Conservation (phyloP, 1,140 invertebrate genomes). For the Samia ricini region DNA sequence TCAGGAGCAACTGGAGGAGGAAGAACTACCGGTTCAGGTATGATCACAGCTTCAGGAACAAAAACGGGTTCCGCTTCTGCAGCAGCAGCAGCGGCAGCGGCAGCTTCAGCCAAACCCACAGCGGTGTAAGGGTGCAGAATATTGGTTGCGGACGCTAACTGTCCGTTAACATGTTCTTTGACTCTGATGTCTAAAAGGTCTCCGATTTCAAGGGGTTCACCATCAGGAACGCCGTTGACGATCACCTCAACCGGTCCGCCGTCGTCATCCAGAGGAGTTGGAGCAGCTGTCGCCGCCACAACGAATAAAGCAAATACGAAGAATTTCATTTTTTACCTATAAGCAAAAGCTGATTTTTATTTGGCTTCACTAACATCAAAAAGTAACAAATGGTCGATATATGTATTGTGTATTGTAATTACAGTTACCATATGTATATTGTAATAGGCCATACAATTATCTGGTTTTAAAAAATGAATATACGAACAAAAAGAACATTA, state of each 20-base stretch:
- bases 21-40: conserved; percentile 15
- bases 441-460: too few relatives aligned
- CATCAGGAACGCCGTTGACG: conserved; percentile 45
- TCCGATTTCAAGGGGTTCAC: conserved; percentile 38
- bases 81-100: conserved; percentile 24
- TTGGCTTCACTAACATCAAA: not conserved
- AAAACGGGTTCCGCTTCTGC: conserved; percentile 4
- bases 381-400: not conserved
- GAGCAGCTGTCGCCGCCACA: conserved; percentile 32
- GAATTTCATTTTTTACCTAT: conserved; percentile 46
- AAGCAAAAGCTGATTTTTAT: conserved; percentile 4
- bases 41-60: conserved; percentile 11
- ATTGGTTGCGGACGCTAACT: conserved; percentile 26
- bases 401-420: not conserved
- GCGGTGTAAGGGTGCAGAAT: conserved; percentile 40
- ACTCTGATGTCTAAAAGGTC: conserved; percentile 39
- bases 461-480: too few relatives aligned
- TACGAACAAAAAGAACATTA: too few relatives aligned
- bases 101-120: conserved; percentile 39
- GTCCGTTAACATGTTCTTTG: conserved; percentile 35
- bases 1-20: conserved; percentile 13
- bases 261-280: conserved; percentile 28
- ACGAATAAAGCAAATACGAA: conserved; percentile 47
- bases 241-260: conserved; percentile 35
- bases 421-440: not conserved